phyloP scores from a whole-genome alignment of 2,113 vertebrate genomes.

The Noctilio leporinus region DNA sequence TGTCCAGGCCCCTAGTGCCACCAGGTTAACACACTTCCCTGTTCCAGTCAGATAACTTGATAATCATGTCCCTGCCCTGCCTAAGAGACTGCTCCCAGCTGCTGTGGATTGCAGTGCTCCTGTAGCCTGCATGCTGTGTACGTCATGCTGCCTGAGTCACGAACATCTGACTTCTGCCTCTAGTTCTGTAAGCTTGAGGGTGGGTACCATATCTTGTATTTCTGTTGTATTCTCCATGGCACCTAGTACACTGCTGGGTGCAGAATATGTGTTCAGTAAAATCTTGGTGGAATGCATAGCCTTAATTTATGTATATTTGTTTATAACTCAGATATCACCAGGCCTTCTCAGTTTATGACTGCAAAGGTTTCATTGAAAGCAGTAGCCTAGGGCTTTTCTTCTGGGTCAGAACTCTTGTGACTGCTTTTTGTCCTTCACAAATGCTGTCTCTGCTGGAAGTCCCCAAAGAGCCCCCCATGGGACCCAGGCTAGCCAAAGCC shows the following conservation, averaged over 20 bases:
- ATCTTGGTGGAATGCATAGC: neutral
- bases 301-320: neutral
- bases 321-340: neutral
- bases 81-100: neutral
- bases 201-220: neutral
- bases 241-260: neutral
- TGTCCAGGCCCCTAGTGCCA: neutral
- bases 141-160: neutral
- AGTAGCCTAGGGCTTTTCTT: neutral
- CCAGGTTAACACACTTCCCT: neutral
- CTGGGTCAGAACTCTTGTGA: neutral
- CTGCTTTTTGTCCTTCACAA: neutral
- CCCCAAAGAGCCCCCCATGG: neutral
- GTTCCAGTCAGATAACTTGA: neutral
- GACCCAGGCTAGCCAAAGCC: neutral
- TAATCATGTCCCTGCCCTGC: neutral
- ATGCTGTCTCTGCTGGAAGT: neutral
- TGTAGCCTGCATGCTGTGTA: neutral
- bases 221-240: neutral
- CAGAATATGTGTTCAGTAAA: conserved; percentile 52
- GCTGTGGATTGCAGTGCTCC: neutral
- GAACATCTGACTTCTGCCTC: neutral
- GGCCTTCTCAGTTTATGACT: neutral
- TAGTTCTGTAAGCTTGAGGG: conserved; percentile 11
- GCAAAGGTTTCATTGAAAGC: neutral